Conservation (phyloP, 2,888 invertebrate genomes). For the Anthophora plumipes region DNA sequence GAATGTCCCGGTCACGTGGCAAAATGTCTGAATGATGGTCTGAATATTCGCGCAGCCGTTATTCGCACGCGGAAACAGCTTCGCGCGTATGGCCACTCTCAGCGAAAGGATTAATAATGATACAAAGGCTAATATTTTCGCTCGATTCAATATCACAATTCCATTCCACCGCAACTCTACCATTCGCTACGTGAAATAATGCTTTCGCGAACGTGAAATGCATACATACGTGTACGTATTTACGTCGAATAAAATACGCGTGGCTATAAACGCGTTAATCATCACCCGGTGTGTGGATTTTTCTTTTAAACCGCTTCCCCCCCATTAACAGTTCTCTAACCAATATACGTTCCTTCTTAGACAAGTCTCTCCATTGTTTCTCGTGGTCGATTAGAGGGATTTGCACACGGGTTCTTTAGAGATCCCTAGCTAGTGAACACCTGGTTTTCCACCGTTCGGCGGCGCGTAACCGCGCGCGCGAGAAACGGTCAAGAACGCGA, state of each 20-base stretch:
- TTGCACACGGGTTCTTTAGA: too few relatives aligned
- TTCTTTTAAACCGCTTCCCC: neutral
- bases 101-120: too few relatives aligned
- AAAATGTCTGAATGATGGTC: too few relatives aligned
- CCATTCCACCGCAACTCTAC: neutral
- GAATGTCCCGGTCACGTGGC: too few relatives aligned
- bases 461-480: constrained; percentile 19
- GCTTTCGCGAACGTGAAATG: too few relatives aligned
- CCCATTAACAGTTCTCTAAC: neutral
- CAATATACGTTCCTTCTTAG: too few relatives aligned
- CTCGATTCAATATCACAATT: neutral
- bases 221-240: neutral
- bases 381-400: neutral
- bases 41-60: too few relatives aligned
- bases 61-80: too few relatives aligned
- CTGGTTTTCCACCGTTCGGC: neutral
- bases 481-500: constrained; percentile 27
- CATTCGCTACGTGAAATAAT: too few relatives aligned
- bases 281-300: neutral
- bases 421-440: too few relatives aligned
- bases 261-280: constrained; percentile 16
- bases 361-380: constrained; percentile 12
- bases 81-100: too few relatives aligned
- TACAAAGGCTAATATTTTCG: neutral
- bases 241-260: neutral